These are phyloP conservation scores for Calidris pugnax DNA, from an alignment of 2,113 vertebrate species.

Conservation along the genomic window DNA sequence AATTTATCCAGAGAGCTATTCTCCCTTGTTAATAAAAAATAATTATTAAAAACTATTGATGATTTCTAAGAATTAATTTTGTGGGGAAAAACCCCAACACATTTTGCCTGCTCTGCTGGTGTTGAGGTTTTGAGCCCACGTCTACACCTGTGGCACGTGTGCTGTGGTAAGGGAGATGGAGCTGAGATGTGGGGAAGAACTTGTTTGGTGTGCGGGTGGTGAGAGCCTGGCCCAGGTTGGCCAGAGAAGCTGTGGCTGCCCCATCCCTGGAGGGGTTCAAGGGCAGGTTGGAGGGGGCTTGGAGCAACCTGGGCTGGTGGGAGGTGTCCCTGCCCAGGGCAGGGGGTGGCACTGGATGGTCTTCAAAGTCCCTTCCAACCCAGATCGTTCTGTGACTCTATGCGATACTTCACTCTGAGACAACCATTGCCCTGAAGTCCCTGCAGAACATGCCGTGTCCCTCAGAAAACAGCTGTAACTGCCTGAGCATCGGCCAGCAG, in stretches of 20 bases:
- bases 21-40: background rate
- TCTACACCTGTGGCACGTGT: accelerated
- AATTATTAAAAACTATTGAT: background rate
- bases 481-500: background rate
- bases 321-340: background rate
- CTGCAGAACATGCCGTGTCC: background rate
- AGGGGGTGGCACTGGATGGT: background rate
- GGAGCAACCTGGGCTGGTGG: background rate
- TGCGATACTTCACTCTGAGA: accelerated
- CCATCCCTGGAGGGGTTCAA: background rate
- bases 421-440: background rate
- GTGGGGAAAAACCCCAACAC: accelerated
- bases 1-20: background rate
- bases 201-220: too few species aligned
- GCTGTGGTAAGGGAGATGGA: background rate
- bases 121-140: background rate
- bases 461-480: background rate
- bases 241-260: background rate
- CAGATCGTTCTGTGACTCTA: background rate
- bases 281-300: background rate
- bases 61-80: background rate
- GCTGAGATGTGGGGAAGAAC: background rate
- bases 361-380: background rate
- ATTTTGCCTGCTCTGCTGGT: background rate
- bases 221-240: background rate